Base-by-base conservation (phyloP, 1,140 invertebrate species). In the Zaprionus camerounensis region DNA sequence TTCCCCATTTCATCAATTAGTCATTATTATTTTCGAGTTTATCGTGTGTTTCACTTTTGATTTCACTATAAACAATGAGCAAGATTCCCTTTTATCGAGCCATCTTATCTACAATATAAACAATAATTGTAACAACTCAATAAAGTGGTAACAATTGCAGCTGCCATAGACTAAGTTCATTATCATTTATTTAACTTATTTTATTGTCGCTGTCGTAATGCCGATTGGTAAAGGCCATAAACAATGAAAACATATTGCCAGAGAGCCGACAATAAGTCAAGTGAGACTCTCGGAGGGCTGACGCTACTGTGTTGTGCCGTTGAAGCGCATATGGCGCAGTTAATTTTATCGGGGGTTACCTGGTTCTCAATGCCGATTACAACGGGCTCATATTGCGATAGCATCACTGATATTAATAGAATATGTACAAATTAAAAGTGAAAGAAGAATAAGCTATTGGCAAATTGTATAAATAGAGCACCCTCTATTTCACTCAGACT, bases 171-270 rank as follows among this genome's bases (percentile, higher is more conserved):
- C 46, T 24, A 22, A 20, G 17, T 51, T 22, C 49, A 55, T 53
- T 70, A 51, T 61, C 57, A 70, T 51, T 62, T 36, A 59, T 57
- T 61, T 61, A 61, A 70, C 20, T 59, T 53, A 70, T 70, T 41
- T 61, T 53, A 61, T 70, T 70, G 46, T 51, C 20, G 46, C 46
- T 24, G 46, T 51, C 46, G 20, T 51, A 51, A 51, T 2, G 46
- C 46, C 46, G 20, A 51, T 24, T 20, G 46, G 46, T 34, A 26
- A 36, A 13, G 17, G 44, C 20, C 24, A 61, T 70, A 70, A 70
- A 70, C 53, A 70, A 61, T 12, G 31, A 38, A 36, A 68, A 68
- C 24, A 46, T 68, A 57, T 57, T 57, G 55, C 26, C 62, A 55
- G 22, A 17, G 34, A 9, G 24, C 12, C 20, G 24, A 58, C 46